phyloP scores from a whole-genome alignment of 1,140 invertebrate species.

The Onthophagus taurus region DNA sequence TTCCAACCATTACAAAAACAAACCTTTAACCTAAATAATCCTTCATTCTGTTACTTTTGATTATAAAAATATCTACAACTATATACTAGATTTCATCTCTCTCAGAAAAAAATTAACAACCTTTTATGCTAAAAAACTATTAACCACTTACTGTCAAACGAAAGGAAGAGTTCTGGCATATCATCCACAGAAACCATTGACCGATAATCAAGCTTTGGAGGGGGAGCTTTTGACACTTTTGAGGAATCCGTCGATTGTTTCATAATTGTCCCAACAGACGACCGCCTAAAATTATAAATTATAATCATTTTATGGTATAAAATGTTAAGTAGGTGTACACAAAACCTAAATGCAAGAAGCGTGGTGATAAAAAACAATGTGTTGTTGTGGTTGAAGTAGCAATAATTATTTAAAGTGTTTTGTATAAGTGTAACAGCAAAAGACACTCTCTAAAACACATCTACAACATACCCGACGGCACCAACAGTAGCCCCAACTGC shows the following conservation, averaged over 20 bases:
- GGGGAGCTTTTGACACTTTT: constrained; percentile 44
- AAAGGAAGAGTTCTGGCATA: constrained; percentile 87
- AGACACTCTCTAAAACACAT: constrained; percentile 16
- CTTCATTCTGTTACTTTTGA: no score
- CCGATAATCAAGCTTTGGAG: constrained; percentile 73
- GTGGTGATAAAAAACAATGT: no score
- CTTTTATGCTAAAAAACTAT: background rate
- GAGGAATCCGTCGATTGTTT: constrained; percentile 50
- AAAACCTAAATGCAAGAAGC: background rate
- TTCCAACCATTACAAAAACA: no score
- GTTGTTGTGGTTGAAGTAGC: no score
- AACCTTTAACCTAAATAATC: no score
- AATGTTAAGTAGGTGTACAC: background rate
- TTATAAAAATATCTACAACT: no score
- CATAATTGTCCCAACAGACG: constrained; percentile 71
- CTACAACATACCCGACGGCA: constrained; percentile 33
- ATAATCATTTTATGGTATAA: no score
- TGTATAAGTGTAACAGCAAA: no score
- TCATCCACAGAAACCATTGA: constrained; percentile 91
- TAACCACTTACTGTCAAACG: constrained; percentile 85
- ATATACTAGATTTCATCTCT: no score
- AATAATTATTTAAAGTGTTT: no score
- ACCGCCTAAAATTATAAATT: constrained; percentile 48
- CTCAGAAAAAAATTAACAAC: no score
- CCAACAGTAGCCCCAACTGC: constrained; percentile 26